Evolutionary conservation across 2,113 vertebrate genomes (phyloP).

Genomic region (Nettapus auritus): DNA sequence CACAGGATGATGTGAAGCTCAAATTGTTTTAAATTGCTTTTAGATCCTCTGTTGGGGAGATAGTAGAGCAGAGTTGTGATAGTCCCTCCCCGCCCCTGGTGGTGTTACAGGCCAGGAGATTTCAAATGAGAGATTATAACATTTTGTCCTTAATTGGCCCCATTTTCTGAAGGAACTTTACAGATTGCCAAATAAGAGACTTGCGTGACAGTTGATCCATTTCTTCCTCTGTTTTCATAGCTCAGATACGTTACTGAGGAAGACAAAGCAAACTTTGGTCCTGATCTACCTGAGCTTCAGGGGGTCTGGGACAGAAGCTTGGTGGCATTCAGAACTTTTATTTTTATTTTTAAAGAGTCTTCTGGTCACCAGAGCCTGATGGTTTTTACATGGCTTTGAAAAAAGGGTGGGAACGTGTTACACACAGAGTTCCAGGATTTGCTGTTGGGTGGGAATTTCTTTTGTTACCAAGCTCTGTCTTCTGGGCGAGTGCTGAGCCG

Average conservation of each 20-base stretch:
- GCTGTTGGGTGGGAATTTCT: neutral
- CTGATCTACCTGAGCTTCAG: neutral
- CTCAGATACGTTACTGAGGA: neutral
- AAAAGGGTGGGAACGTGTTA: neutral
- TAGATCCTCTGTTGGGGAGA: neutral
- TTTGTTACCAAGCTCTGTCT: neutral
- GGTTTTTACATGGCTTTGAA: neutral
- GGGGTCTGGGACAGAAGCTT: neutral
- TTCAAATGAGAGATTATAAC: neutral
- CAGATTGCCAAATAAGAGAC: neutral
- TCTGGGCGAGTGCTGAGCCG: fast-evolving
- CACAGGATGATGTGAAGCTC: neutral
- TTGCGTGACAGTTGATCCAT: neutral
- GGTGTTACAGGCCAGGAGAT: neutral
- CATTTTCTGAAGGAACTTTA: neutral
- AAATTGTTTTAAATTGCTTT: neutral
- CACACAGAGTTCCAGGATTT: neutral
- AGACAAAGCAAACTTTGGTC: neutral
- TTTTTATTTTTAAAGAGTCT: neutral
- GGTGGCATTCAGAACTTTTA: neutral
- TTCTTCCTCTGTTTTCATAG: neutral
- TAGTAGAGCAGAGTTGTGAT: neutral
- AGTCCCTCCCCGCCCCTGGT: neutral
- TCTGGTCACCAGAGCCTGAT: fast-evolving
- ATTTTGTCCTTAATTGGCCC: neutral